These are phyloP conservation scores for Acanthaster planci DNA, from an alignment of 35 echinoderm and acorn worm species.

Conservation along the genomic window DNA sequence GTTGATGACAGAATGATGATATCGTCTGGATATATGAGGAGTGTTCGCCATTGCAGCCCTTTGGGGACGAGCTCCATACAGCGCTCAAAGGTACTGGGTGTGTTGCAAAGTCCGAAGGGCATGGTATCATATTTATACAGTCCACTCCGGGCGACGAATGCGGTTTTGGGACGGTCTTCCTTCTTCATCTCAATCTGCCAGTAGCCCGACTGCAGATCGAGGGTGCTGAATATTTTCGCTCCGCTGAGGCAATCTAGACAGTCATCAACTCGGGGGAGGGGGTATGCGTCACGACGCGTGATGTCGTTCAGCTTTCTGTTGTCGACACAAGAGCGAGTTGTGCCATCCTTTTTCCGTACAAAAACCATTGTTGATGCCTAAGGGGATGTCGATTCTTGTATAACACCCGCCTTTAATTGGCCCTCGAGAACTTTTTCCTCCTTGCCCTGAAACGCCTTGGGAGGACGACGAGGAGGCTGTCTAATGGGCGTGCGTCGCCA, in stretches of 20 bases:
- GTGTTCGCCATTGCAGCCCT: slow-evolving; percentile 67
- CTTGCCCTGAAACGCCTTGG: slow-evolving; percentile 39
- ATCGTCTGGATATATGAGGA: slow-evolving; percentile 40
- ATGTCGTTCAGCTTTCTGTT: slow-evolving; percentile 36
- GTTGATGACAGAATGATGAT: no score
- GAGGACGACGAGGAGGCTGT: slow-evolving; percentile 54
- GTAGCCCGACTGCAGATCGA: slow-evolving; percentile 63
- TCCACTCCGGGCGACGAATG: slow-evolving; percentile 44
- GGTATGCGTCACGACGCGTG: slow-evolving; percentile 22
- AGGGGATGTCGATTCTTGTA: slow-evolving; percentile 33
- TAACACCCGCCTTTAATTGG: slow-evolving; percentile 48
- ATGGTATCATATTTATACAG: slow-evolving; percentile 55
- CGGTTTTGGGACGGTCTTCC: slow-evolving; percentile 57
- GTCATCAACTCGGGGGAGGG: slow-evolving; percentile 43
- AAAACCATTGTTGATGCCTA: slow-evolving; percentile 36
- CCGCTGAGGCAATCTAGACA: slow-evolving; percentile 40
- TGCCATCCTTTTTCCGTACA: slow-evolving; percentile 39
- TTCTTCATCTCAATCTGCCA: slow-evolving; percentile 67
- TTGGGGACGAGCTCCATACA: slow-evolving; percentile 62
- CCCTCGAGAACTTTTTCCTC: slow-evolving; percentile 46
- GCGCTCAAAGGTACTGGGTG: slow-evolving; percentile 51
- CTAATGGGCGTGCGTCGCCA: slow-evolving; percentile 47
- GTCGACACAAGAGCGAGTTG: slow-evolving; percentile 39
- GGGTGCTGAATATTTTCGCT: slow-evolving; percentile 50
- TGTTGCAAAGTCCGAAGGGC: slow-evolving; percentile 62